phyloP scores from a whole-genome alignment of 2,113 vertebrate species.

The Cyanocitta stelleri region DNA sequence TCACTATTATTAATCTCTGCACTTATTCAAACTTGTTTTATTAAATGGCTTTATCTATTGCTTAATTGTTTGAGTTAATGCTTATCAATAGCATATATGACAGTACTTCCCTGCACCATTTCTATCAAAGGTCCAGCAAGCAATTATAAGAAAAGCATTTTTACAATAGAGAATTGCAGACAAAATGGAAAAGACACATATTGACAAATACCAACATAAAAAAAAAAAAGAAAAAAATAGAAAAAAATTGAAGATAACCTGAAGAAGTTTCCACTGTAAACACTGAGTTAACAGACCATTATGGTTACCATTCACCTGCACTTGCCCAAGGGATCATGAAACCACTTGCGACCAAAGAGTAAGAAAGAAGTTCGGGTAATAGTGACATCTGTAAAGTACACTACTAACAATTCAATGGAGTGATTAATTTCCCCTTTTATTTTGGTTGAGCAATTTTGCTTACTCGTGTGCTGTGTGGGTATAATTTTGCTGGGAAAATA shows the following conservation, averaged over 20 bases:
- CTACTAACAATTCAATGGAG: not conserved
- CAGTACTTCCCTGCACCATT: not conserved
- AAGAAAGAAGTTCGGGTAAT: not conserved
- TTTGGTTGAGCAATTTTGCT: not conserved
- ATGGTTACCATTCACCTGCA: not conserved
- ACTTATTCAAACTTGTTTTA: not conserved
- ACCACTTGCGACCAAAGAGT: accelerated
- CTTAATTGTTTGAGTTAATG: not conserved
- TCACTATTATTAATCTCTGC: not conserved
- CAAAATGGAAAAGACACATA: not conserved
- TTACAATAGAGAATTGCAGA: not conserved
- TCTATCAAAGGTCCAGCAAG: not conserved
- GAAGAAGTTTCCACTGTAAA: not conserved
- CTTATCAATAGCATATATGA: not conserved
- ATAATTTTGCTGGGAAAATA: not conserved
- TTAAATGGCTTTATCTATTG: not conserved
- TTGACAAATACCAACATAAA: accelerated
- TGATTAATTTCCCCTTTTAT: not conserved
- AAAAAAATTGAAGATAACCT: not conserved
- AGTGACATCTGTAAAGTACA: not conserved
- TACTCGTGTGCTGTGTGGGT: not conserved
- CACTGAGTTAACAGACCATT: not conserved
- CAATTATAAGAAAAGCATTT: not conserved
- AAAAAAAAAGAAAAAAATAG: not conserved
- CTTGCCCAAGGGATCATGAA: not conserved